Evolutionary conservation across 2,797 vertebrate species (phyloP), one percentile per base, ranked within the genome.

Genomic region (Alosa sapidissima): DNA sequence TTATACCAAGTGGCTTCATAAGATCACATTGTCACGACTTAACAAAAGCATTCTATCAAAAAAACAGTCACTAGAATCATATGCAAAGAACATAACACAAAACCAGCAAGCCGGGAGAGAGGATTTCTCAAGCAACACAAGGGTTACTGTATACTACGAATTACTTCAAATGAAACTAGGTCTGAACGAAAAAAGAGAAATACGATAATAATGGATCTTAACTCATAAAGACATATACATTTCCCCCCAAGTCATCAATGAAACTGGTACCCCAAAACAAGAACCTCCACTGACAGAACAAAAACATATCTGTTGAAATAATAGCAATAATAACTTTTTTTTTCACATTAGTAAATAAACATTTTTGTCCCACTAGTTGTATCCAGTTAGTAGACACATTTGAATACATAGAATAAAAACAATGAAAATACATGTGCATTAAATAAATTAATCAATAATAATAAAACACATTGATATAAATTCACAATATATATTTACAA

Each of bases 401-500:
- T 88, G 90, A 91, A 90, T 88, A 91, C 85, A 84, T 89, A 89
- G 91, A 91, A 94, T 90, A 89, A 83, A 48, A 87, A 84, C 81
- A 68, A 92, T 24, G 5, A 93, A 90, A 92, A 92, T 91, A 93
- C 92, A 94, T 91, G 92, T 88, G 93, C 93, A 94, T 94, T 92
- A 93, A 95, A 96, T 95, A 95, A 95, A 95, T 96, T 95, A 95
- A 94, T 93, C 89, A 89, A 91, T 92, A 91, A 91, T 90, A 78
- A 91, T 89, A 87, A 89, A 90, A 94, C 87, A 94, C 92, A 92
- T 87, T 86, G 90, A 90, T 93, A 92, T 84, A 88, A 92, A 93
- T 94, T 91, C 90, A 94, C 93, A 93, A 92, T 92, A 93, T 89
- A 93, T 95, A 95, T 95, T 92, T 95, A 96, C 95, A 96, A 91